Evolutionary conservation across 2,888 invertebrate genomes (phyloP), one percentile per base, ranked within the genome.

Genomic region (Eurytoma adleriae): DNA sequence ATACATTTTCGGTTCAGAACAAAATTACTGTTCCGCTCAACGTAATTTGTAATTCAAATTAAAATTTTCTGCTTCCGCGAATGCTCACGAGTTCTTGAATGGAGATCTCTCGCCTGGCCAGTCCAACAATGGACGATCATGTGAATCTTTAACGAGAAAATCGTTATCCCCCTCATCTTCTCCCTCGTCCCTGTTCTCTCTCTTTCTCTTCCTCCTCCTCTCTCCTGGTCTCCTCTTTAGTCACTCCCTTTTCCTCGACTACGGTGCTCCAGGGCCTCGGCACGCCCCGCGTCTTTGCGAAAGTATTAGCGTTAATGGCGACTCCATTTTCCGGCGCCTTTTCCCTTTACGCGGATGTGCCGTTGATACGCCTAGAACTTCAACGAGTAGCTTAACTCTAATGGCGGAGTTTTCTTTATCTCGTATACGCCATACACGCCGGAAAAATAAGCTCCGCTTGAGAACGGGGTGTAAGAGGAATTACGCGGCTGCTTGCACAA

Each of bases 281-380:
- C 81, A 83, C 86, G 85, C 83, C 86, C 82, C 80, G 64, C 82
- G 78, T 84, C 85, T 86, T 82, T 80, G 81, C 81, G 78, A 77
- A 85, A 84, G 86, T 86, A 86, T 86, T 82, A 81, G 79, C 79
- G 85, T 83, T 86, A 86, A 86, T 86, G 85, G 86, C 82, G 83
- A 84, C 83, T 84, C 84, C 83, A 84, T 84, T 85, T 84, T 54
- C 74, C n/a, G 16, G 72, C 48, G 67, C 74, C 69, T 72, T 61
- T 67, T 57, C 16, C 20, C 67, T 66, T 72, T 67, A 66, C 78
- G n/a, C 56, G 54, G 62, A 79, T 74, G 40, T 79, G 52, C 74
- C 48, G 69, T 62, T 79, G 73, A 79, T 69, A 74, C 79, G 68
- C 74, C 61, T 57, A 56, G 64, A 62, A 64, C 50, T 70, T 67